Evolutionary conservation across 2,113 vertebrate species (phyloP).

Genomic region (Cyprinodon tularosa): DNA sequence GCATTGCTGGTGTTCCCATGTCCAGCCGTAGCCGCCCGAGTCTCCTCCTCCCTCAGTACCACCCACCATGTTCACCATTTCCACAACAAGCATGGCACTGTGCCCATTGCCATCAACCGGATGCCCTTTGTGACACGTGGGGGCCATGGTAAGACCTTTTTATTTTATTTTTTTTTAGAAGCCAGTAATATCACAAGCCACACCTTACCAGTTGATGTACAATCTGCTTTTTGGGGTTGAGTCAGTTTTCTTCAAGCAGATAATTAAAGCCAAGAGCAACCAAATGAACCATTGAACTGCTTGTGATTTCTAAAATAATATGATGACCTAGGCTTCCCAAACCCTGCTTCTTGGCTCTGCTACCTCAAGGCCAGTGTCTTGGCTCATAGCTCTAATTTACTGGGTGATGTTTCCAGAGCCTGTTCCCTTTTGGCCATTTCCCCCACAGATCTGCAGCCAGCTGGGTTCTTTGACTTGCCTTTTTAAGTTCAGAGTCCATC

Average conservation of each 20-base stretch:
- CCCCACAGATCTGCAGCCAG: slow-evolving; percentile 13
- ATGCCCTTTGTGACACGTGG: slow-evolving; percentile 93
- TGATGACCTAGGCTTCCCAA: slow-evolving; percentile 26
- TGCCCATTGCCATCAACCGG: slow-evolving; percentile 95
- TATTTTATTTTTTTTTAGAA: slow-evolving; percentile 6
- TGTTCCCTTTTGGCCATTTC: slow-evolving; percentile 30
- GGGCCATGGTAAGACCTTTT: slow-evolving; percentile 86
- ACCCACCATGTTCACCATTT: slow-evolving; percentile 95
- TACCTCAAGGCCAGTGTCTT: slow-evolving; percentile 24
- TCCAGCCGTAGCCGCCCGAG: slow-evolving; percentile 84
- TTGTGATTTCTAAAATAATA: slow-evolving; percentile 48
- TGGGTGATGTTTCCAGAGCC: slow-evolving; percentile 32
- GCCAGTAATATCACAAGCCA: neutral
- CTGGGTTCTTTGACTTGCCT: slow-evolving; percentile 23
- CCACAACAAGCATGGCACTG: slow-evolving; percentile 92
- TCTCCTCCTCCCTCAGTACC: slow-evolving; percentile 94
- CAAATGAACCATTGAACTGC: slow-evolving; percentile 42
- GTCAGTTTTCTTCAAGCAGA: slow-evolving; percentile 45
- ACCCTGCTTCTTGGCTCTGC: slow-evolving; percentile 16
- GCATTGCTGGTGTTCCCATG: slow-evolving; percentile 79
- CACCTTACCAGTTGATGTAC: slow-evolving; percentile 5
- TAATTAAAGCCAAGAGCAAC: slow-evolving; percentile 49
- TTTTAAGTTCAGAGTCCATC: slow-evolving; percentile 48
- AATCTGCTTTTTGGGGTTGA: slow-evolving; percentile 23
- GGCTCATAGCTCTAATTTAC: slow-evolving; percentile 32